Evolutionary conservation across 2,797 vertebrate genomes (phyloP), one percentile per base, ranked within the genome.

Genomic region (Microctenopoma stevenorrisi): DNA sequence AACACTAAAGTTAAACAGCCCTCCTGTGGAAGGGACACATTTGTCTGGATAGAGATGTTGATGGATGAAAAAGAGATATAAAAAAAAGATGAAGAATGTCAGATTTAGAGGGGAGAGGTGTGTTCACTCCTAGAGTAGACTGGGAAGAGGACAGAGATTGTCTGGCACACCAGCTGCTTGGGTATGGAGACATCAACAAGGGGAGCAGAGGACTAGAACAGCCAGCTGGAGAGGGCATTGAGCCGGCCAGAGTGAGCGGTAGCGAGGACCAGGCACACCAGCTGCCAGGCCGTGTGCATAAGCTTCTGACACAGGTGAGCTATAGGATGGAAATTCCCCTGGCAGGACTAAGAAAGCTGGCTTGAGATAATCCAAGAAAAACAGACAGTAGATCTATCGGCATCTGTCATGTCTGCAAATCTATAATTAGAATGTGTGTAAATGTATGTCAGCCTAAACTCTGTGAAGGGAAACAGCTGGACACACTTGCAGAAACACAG

Each of bases 171-270:
- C 79, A 87, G 83, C 87, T 88, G 88, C 71, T 78, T 58, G 50
- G 76, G 69, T 50, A 64, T 57, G 15, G 63, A 72, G 57, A 78
- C 14, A 1, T 79, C 60, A 71, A 58, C 62, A 30, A 79, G 68
- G 73, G 72, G 64, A 78, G 74, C 74, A 77, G 75, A 72, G 77
- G 64, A 81, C 73, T 59, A 43, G 73, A 79, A 69, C 56, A 81
- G 80, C 78, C 89, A 91, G 87, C 83, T 86, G 84, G 85, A 75
- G 76, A 76, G 81, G 84, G 78, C 77, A 85, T 73, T 74, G 79
- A 81, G 72, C 33, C 44, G 78, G 73, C 68, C 71, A 53, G 72
- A 54, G 68, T 28, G 30, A 71, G 64, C 12, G 2, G 38, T 42
- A 59, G 68, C 81, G 67, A 78, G n/a, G 59, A 68, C 66, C 60